Percentiles rank a stretch among this genome's conserved stretches.
Evolutionary conservation across 2,888 invertebrate species (phyloP).

Genomic region (Sphecodes monilicornis): DNA sequence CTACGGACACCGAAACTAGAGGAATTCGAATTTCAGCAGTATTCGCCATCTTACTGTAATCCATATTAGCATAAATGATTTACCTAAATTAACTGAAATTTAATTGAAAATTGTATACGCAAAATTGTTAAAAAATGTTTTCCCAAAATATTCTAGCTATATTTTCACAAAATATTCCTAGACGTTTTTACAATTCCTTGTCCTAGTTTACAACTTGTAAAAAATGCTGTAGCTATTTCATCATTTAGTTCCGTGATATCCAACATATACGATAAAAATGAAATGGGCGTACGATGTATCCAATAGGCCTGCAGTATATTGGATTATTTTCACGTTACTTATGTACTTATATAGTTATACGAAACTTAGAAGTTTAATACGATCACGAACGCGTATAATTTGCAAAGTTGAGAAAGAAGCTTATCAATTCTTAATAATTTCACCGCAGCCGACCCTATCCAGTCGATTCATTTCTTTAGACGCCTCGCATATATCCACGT

Average conservation of each 20-base stretch:
- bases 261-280: no score
- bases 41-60: no score
- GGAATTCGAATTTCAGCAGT: no score
- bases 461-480: conserved; percentile 42
- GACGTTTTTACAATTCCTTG: no score
- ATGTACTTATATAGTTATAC: neutral
- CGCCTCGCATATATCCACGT: conserved; percentile 28
- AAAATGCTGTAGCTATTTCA: neutral
- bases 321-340: neutral
- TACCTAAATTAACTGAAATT: no score
- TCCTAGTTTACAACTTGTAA: neutral
- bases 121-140: neutral
- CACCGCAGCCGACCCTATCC: conserved; percentile 25
- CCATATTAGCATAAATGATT: no score
- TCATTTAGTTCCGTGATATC: neutral
- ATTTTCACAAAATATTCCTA: neutral
- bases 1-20: no score
- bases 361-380: neutral
- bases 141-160: neutral
- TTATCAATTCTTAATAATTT: conserved; percentile 26
- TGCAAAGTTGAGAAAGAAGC: neutral
- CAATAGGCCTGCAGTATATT: neutral
- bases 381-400: neutral
- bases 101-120: no score
- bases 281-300: neutral